A percentile compares a stretch with the other conserved stretches of the same genome.
Conservation (phyloP, 2,113 vertebrate genomes). For the Cyrtonyx montezumae region DNA sequence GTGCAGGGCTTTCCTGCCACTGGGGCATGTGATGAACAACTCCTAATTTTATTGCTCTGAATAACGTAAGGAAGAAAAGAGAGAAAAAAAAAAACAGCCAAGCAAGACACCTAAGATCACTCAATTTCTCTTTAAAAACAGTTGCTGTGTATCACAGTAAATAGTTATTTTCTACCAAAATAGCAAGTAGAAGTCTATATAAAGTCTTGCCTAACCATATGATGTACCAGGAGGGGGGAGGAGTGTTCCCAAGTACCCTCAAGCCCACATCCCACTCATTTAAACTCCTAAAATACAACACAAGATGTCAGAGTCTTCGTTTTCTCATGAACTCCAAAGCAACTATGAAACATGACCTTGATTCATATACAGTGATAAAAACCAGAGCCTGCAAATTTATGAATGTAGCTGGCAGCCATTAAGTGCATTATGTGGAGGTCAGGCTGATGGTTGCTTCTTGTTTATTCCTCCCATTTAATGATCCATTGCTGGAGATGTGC, state of each 20-base stretch:
- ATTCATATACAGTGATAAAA: conserved; percentile 37
- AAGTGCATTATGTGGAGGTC: not conserved
- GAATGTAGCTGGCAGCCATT: conserved; percentile 38
- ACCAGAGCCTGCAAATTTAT: conserved; percentile 46
- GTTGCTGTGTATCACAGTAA: not conserved
- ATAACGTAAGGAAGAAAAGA: not conserved
- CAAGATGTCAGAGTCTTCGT: not conserved
- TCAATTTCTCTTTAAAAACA: not conserved
- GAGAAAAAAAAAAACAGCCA: not conserved
- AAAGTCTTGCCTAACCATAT: not conserved
- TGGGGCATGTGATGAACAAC: not conserved
- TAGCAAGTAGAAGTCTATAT: not conserved
- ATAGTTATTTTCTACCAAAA: not conserved
- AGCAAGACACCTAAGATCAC: not conserved
- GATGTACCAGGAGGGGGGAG: not conserved
- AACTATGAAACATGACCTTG: not conserved
- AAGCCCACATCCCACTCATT: not conserved
- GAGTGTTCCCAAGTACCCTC: not conserved
- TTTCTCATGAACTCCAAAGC: conserved; percentile 28
- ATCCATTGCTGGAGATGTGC: not conserved
- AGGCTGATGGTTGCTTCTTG: not conserved
- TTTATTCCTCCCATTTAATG: conserved; percentile 53
- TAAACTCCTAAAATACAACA: not conserved
- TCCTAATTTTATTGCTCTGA: not conserved
- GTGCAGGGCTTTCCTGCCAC: not conserved